Base-by-base conservation (phyloP, 2,113 vertebrate genomes). In the Bambusicola thoracicus region DNA sequence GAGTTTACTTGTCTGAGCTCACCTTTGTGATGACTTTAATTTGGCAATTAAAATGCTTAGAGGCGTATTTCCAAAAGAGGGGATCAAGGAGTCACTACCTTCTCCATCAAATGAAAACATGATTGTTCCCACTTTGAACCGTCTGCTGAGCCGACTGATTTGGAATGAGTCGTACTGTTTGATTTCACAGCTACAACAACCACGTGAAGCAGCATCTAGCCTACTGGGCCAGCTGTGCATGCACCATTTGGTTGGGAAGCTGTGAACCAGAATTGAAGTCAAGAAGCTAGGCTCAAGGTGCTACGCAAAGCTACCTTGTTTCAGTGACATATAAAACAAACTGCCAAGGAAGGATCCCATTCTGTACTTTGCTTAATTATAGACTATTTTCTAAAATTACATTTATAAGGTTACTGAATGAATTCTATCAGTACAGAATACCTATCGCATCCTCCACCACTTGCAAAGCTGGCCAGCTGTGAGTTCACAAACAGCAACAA, bases 211-310 rank as follows among this genome's bases (percentile, higher is more conserved):
- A 66, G 43, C 2, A 5, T 40, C 36, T 4, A 61, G 48, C 27
- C 41, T 36, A 13, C 8, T 5, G 13, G 43, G 67, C 70, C 32
- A 27, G 48, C 6, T 0, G 0, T 10, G 61, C 11, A 17, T 0
- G 0, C 10, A 55, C 38, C 12, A 29, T 1, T 22, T 53, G 2
- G 27, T 6, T 59, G 19, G 21, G 17, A 70, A 66, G 58, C n/a
- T 25, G 36, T 1, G 11, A 85, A 62, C 6, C 46, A 63, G 30
- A 78, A 32, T 5, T 21, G 5, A 75, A 53, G 56, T 3, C 19
- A 0, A 25, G 11, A 21, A 59, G 16, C 53, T 41, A 30, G 2
- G 65, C 16, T 36, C 36, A 48, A 62, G 49, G 21, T 4, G 20
- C 19, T 13, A 15, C 4, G 17, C 75, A 76, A 80, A 90, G 22